A percentile compares a stretch with the other conserved stretches of the same genome.
Evolutionary conservation across 2,797 vertebrate species (phyloP).

Genomic region (Microtus californicus): DNA sequence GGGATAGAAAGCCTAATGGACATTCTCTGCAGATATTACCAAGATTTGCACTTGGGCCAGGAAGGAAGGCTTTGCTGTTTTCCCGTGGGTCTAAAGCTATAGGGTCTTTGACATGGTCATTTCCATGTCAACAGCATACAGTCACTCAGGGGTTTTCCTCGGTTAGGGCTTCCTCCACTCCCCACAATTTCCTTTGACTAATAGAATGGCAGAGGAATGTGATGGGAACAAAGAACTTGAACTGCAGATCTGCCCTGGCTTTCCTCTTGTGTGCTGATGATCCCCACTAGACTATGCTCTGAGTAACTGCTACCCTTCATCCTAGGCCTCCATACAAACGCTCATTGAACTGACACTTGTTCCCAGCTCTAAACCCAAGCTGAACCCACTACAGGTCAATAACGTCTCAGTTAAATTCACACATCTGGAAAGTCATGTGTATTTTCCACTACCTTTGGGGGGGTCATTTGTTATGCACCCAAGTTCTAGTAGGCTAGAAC

Average conservation of each 20-base stretch:
- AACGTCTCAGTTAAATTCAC: background rate
- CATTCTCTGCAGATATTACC: background rate
- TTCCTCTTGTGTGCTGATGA: background rate
- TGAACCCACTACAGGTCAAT: background rate
- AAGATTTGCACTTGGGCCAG: background rate
- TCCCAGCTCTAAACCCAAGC: background rate
- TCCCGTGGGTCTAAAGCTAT: background rate
- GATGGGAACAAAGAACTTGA: background rate
- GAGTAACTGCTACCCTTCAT: background rate
- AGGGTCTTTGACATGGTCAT: background rate
- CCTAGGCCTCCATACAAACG: background rate
- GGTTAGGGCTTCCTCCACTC: background rate
- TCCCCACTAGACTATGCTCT: background rate
- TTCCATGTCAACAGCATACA: background rate
- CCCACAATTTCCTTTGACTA: constrained; percentile 44
- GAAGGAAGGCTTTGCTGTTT: background rate
- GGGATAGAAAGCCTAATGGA: no score
- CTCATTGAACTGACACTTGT: background rate
- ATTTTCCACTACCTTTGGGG: background rate
- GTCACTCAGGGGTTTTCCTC: background rate
- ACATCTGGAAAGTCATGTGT: constrained; percentile 11
- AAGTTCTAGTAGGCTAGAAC: background rate
- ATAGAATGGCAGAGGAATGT: background rate
- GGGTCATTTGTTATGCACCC: background rate
- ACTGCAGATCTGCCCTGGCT: constrained; percentile 4